Percentiles rank a stretch among this genome's conserved stretches.
phyloP scores from a whole-genome alignment of 2,113 vertebrate genomes.

The Pelvicachromis taeniatus region DNA sequence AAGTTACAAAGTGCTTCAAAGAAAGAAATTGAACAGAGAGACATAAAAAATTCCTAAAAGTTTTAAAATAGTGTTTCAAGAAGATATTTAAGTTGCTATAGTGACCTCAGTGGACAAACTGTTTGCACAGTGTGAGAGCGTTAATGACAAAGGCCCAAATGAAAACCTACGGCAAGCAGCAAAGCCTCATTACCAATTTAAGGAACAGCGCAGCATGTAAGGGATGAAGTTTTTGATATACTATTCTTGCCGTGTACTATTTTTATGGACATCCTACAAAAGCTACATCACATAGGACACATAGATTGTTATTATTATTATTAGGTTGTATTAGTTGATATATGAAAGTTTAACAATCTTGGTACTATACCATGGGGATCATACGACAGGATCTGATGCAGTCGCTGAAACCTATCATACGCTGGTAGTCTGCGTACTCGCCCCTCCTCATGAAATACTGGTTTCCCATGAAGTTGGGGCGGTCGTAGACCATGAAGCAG shows the following conservation, averaged over 20 bases:
- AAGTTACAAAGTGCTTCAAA: neutral
- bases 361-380: slow-evolving; percentile 50
- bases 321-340: neutral
- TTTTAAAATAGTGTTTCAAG: neutral
- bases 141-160: neutral
- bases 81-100: neutral
- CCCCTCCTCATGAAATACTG: slow-evolving; percentile 32
- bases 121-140: neutral
- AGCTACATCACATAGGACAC: neutral
- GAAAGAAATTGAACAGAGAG: neutral
- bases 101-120: neutral
- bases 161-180: neutral
- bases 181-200: neutral
- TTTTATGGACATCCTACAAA: neutral
- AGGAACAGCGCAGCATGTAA: neutral
- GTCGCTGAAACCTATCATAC: slow-evolving; percentile 57
- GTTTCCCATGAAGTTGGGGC: slow-evolving; percentile 66
- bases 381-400: slow-evolving; percentile 61
- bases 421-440: slow-evolving; percentile 39
- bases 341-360: neutral
- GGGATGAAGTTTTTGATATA: neutral
- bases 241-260: neutral
- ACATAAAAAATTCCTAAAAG: neutral
- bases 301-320: neutral
- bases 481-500: slow-evolving; percentile 71